Conservation (phyloP, 2,888 invertebrate genomes). For the Drosophila mimetica region DNA sequence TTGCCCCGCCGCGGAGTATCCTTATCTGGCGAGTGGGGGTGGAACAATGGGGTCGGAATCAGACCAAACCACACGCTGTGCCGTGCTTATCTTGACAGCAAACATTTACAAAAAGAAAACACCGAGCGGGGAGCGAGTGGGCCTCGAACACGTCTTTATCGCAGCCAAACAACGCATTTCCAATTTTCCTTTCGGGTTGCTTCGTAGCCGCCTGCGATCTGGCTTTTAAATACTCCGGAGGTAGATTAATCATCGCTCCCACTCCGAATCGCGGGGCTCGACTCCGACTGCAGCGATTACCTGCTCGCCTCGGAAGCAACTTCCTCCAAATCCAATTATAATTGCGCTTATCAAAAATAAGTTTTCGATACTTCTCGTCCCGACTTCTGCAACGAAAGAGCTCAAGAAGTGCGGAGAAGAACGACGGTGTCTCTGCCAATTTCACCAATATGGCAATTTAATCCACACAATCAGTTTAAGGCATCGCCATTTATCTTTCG, state of each 20-base stretch:
- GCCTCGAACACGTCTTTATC: conserved; percentile 70
- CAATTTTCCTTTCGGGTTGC: conserved; percentile 61
- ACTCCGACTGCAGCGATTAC: conserved; percentile 49
- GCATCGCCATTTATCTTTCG: conserved; percentile 74
- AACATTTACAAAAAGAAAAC: conserved; percentile 73
- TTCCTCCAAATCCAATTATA: conserved; percentile 77
- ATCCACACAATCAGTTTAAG: conserved; percentile 79
- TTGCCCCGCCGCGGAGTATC: conserved; percentile 11
- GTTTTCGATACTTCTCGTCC: conserved; percentile 73
- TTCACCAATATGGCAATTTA: conserved; percentile 80
- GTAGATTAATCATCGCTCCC: conserved; percentile 74
- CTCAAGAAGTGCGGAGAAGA: conserved; percentile 28
- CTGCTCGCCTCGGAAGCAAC: conserved; percentile 56
- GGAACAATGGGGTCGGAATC: conserved; percentile 16
- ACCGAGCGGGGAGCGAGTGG: neutral
- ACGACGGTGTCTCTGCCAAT: conserved; percentile 64
- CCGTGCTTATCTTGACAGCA: conserved; percentile 77
- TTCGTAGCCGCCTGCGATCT: conserved; percentile 15
- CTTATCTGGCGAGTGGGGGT: conserved; percentile 21
- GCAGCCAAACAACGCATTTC: conserved; percentile 65
- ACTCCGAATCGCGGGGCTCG: conserved; percentile 29
- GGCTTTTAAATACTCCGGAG: conserved; percentile 77
- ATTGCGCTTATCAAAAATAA: conserved; percentile 81
- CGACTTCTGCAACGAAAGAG: conserved; percentile 18
- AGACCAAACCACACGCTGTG: conserved; percentile 68